Evolutionary conservation across 92 coral and sea anemone genomes (phyloP).

Genomic region (Anthopleura xanthogrammica): DNA sequence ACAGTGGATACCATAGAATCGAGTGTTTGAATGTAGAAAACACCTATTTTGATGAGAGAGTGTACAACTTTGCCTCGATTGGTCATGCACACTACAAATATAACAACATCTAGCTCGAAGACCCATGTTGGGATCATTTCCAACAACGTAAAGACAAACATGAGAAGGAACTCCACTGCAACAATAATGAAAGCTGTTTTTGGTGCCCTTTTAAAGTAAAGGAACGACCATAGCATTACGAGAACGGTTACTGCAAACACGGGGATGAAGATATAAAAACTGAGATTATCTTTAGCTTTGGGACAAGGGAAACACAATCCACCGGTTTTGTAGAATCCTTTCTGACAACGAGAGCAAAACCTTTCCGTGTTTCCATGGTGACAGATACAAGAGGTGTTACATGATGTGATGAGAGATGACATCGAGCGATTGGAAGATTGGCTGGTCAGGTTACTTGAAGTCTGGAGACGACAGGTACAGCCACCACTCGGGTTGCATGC

Average conservation of each 20-base stretch:
- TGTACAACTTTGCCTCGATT: slow-evolving; percentile 38
- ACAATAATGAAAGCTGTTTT: slow-evolving; percentile 46
- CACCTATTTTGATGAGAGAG: slow-evolving; percentile 57
- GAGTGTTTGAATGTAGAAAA: slow-evolving; percentile 67
- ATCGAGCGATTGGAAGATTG: not conserved
- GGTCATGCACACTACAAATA: slow-evolving; percentile 46
- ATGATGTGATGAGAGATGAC: slow-evolving; percentile 37
- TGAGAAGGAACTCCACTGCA: slow-evolving; percentile 42
- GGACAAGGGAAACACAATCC: slow-evolving; percentile 54
- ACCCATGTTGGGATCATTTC: slow-evolving; percentile 60
- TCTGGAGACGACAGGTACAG: slow-evolving; percentile 46
- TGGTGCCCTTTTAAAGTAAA: slow-evolving; percentile 27
- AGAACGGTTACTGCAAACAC: slow-evolving; percentile 45
- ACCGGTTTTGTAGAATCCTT: slow-evolving; percentile 51
- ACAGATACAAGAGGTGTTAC: slow-evolving; percentile 48
- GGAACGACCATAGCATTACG: slow-evolving; percentile 44
- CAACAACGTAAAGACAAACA: slow-evolving; percentile 42
- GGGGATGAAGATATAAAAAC: slow-evolving; percentile 40
- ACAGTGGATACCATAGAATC: slow-evolving; percentile 69
- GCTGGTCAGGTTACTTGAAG: not conserved
- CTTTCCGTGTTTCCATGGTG: slow-evolving; percentile 54
- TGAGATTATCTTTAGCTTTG: slow-evolving; percentile 25
- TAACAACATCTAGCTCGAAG: slow-evolving; percentile 48
- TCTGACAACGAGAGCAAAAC: slow-evolving; percentile 57
- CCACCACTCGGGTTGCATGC: slow-evolving; percentile 58